Evolutionary conservation across 2,888 invertebrate species (phyloP), one percentile per base, ranked within the genome.

Genomic region (Drosophila fungiperda): DNA sequence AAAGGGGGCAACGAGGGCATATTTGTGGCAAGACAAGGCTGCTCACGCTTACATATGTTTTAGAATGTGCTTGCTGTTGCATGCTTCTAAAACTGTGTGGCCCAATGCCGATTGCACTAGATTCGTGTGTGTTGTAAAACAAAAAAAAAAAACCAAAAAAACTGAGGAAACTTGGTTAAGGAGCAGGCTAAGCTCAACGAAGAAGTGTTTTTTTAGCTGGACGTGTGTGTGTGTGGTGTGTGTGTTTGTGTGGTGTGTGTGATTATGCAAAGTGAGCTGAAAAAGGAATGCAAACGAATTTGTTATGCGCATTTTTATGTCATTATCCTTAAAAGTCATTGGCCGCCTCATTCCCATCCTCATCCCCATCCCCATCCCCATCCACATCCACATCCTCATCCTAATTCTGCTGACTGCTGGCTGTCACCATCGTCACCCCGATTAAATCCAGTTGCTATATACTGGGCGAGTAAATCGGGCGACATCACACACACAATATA

Each of bases 281-380:
- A 82, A 87, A 86, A 81, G 83, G 84, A 83, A 83, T 83, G 80
- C 76, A 83, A 80, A 79, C 84, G 82, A 84, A 84, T 84, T 83
- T 84, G 87, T 81, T 84, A 84, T 84, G 83, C 87, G 82, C 87
- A 84, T 87, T 84, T 87, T 84, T 79, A 83, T 83, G 83, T 84
- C 87, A 87, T 84, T 84, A 84, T 84, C 81, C 83, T 83, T 67
- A 70, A 87, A 85, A 84, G 83, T 84, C 83, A 87, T 84, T 84
- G 83, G 79, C 87, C 83, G 75, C 45, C 58, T 26, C 26, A 38
- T 23, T 38, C 53, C 58, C 17, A 59, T 65, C 32, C 17, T 29
- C 52, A 49, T 61, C 48, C 38, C n/a, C 59, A 33, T 50, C 57
- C n/a, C 26, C 61, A 49, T 45, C 58, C 23, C 52, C 60, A 32